Percentiles rank a stretch among this genome's conserved stretches.
phyloP scores from a whole-genome alignment of 1,140 invertebrate species.

The Drosophila serrata region DNA sequence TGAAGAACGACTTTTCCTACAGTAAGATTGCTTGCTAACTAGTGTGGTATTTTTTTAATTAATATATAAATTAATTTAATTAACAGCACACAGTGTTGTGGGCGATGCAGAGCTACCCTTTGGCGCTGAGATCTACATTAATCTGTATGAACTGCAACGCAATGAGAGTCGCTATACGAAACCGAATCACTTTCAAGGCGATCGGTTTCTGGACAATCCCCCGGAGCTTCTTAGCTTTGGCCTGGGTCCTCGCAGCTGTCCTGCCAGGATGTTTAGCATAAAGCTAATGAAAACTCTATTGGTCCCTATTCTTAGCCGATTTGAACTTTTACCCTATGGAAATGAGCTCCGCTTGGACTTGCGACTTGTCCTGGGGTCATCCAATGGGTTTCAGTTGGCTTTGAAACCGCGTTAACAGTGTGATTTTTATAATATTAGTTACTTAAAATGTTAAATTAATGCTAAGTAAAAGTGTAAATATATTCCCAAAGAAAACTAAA shows the following conservation, averaged over 20 bases:
- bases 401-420: slow-evolving; percentile 19
- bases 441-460: not conserved
- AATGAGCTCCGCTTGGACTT: slow-evolving; percentile 41
- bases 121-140: slow-evolving; percentile 62
- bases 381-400: slow-evolving; percentile 68
- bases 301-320: slow-evolving; percentile 41
- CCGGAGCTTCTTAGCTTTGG: slow-evolving; percentile 54
- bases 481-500: not conserved
- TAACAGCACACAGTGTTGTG: slow-evolving; percentile 46
- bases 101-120: slow-evolving; percentile 49
- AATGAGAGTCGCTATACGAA: slow-evolving; percentile 14
- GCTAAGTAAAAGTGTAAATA: not conserved
- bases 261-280: slow-evolving; percentile 50
- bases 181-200: slow-evolving; percentile 34
- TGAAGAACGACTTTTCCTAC: slow-evolving; percentile 51
- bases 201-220: slow-evolving; percentile 43
- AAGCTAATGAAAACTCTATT: slow-evolving; percentile 44
- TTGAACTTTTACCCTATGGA: slow-evolving; percentile 61
- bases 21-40: slow-evolving; percentile 4
- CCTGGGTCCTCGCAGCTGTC: slow-evolving; percentile 62
- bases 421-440: not conserved
- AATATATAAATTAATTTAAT: not conserved
- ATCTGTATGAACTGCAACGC: slow-evolving; percentile 66
- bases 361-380: slow-evolving; percentile 42
- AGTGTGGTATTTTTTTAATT: too few species aligned